Conservation (phyloP, 2,888 invertebrate genomes). For the Mesorhabditis belari region DNA sequence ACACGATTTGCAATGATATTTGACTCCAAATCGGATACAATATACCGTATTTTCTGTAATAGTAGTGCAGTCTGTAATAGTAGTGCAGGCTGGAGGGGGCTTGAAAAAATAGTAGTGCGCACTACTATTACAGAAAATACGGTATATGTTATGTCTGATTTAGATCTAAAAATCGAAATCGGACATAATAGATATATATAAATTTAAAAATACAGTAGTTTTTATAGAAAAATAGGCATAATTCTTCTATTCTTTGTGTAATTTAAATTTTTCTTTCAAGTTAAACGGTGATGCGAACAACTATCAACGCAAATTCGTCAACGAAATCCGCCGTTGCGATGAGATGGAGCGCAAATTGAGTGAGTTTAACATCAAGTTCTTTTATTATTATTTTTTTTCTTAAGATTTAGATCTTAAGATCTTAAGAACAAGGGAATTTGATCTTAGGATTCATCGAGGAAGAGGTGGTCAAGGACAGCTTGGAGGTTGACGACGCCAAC, state of each 20-base stretch:
- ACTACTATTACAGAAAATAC: too few species aligned
- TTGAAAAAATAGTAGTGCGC: too few species aligned
- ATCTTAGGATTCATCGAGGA: conserved; percentile 32
- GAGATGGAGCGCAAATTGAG: conserved; percentile 47
- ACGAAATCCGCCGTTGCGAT: conserved; percentile 44
- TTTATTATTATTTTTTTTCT: not conserved
- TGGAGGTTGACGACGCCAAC: conserved; percentile 29
- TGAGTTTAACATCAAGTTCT: conserved; percentile 12
- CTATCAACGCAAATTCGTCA: conserved; percentile 46
- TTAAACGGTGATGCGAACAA: conserved; percentile 42
- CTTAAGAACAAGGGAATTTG: not conserved
- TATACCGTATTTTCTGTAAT: too few species aligned
- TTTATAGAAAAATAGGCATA: too few species aligned
- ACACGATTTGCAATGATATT: too few species aligned
- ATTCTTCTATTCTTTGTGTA: not conserved
- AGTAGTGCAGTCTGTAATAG: too few species aligned
- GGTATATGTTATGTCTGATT: too few species aligned
- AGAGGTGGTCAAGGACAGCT: conserved; percentile 29
- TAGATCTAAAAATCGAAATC: too few species aligned
- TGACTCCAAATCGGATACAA: too few species aligned
- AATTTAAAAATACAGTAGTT: too few species aligned
- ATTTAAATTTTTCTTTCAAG: conserved; percentile 13
- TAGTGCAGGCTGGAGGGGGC: too few species aligned
- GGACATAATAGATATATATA: too few species aligned
- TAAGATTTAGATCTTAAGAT: not conserved